Conservation (phyloP, 2,797 vertebrate genomes). For the Oryzias dopingdopingensis region DNA sequence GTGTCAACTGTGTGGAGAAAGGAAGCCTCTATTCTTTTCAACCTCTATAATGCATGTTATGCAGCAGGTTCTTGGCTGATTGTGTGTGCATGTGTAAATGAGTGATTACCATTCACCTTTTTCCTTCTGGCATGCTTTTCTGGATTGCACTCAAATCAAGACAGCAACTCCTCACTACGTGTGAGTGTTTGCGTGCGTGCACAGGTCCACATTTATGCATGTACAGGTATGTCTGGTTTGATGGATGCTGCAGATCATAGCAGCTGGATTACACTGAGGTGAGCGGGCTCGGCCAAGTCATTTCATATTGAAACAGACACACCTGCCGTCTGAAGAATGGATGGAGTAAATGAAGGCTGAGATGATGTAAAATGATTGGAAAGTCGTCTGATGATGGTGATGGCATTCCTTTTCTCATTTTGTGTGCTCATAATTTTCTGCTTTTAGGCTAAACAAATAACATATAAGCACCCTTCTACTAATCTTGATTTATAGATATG, state of each 20-base stretch:
- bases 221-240: conserved; percentile 42
- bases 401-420: conserved; percentile 31
- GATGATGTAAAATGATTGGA: conserved; percentile 55
- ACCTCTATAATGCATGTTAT: conserved; percentile 22
- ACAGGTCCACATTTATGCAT: conserved; percentile 4
- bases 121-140: conserved; percentile 59
- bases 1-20: neutral
- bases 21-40: conserved; percentile 18
- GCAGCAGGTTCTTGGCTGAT: conserved; percentile 49
- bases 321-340: conserved; percentile 11
- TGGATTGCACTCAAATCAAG: conserved; percentile 60
- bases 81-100: conserved; percentile 33
- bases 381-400: conserved; percentile 31
- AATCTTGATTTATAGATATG: too few species aligned
- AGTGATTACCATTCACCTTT: conserved; percentile 61
- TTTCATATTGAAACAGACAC: conserved; percentile 43
- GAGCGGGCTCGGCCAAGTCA: conserved; percentile 49
- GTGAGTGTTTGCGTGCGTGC: conserved; percentile 27
- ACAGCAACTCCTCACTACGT: conserved; percentile 42
- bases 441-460: too few species aligned
- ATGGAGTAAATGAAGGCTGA: conserved; percentile 39
- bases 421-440: neutral
- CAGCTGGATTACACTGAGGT: conserved; percentile 59
- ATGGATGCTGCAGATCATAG: conserved; percentile 72
- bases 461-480: too few species aligned